These are phyloP conservation scores for Saccopteryx bilineata DNA, from an alignment of 2,113 vertebrate species.

Conservation along the genomic window DNA sequence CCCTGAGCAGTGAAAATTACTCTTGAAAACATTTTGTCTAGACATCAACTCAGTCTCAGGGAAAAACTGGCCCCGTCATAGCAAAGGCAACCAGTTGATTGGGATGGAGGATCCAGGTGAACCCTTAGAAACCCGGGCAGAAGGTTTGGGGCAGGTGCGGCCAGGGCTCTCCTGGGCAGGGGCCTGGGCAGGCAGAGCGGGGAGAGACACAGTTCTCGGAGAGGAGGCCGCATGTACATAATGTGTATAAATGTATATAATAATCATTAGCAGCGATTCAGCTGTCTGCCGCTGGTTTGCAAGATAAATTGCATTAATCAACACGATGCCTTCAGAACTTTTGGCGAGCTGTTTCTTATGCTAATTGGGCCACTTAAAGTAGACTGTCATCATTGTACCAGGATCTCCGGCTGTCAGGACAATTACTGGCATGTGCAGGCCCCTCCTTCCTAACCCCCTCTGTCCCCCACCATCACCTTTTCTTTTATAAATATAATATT, in stretches of 20 bases:
- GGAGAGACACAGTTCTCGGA: not conserved
- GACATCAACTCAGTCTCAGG: not conserved
- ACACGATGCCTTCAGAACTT: conserved; percentile 92
- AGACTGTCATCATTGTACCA: conserved; percentile 88
- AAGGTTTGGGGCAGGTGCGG: not conserved
- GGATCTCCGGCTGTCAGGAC: conserved; percentile 88
- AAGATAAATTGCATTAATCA: conserved; percentile 93
- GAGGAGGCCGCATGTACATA: conserved; percentile 80
- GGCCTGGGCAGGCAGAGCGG: not conserved
- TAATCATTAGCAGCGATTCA: conserved; percentile 89
- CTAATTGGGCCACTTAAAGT: conserved; percentile 92
- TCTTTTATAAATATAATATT: conserved; percentile 87
- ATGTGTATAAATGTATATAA: conserved; percentile 87
- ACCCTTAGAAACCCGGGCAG: not conserved
- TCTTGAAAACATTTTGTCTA: not conserved
- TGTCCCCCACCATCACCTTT: conserved; percentile 69
- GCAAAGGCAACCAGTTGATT: not conserved
- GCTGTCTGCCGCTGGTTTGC: conserved; percentile 87
- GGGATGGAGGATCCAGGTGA: not conserved
- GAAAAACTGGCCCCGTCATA: not conserved
- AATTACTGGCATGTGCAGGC: conserved; percentile 87
- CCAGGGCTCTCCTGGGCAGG: not conserved
- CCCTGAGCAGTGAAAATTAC: not conserved
- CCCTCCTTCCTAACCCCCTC: conserved; percentile 62
- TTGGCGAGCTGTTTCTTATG: conserved; percentile 92